Evolutionary conservation across 23 tunicate species (phyloP), one percentile per base, ranked within the genome.

Genomic region (Ciona savignyi): DNA sequence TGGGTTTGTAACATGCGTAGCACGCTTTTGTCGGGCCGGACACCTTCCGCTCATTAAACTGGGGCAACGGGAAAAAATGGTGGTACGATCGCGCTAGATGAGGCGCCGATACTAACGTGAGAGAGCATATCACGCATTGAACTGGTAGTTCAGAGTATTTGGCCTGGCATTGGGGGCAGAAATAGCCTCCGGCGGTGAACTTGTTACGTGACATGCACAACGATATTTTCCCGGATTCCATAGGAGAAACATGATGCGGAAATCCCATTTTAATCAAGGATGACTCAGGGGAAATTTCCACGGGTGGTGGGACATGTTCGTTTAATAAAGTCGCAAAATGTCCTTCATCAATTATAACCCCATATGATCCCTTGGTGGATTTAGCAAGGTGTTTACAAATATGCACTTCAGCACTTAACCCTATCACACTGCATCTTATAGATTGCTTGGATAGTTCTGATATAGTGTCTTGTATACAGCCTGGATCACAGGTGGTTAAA

Each of bases 211-310:
- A 77, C 96, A 89, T 89, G 81, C 96, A 82, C 76, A 82, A 61
- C 0, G 96, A 76, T 29, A 89, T 74, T 51, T 89, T 78, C 30
- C 83, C 84, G 1, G 81, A 33, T 33, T 78, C 62, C 11, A 25
- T 32, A 23, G 78, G 30, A 0, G 94, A 34, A 33, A 81, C 78
- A 63, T 78, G 93, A 15, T 74, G 85, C 1, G 98, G 98, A 70
- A 93, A 93, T 31, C 98, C 98, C 98, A 93, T 93, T 77, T 83
- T 86, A 62, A 93, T 89, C 51, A 93, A 72, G 0, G 87, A 83
- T 9, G 95, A 83, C 51, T 93, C 95, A 31, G 78, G 78, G n/a
- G 79, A 20, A 30, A 65, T 28, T 29, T 74, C 84, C 23, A 66
- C 34, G 29, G 98, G 98, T 29, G 98, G 98, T 4, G 85, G 33